Percentiles rank a stretch among this genome's conserved stretches.
phyloP scores from a whole-genome alignment of 2,888 invertebrate genomes.

The Chymomyza procnemis region DNA sequence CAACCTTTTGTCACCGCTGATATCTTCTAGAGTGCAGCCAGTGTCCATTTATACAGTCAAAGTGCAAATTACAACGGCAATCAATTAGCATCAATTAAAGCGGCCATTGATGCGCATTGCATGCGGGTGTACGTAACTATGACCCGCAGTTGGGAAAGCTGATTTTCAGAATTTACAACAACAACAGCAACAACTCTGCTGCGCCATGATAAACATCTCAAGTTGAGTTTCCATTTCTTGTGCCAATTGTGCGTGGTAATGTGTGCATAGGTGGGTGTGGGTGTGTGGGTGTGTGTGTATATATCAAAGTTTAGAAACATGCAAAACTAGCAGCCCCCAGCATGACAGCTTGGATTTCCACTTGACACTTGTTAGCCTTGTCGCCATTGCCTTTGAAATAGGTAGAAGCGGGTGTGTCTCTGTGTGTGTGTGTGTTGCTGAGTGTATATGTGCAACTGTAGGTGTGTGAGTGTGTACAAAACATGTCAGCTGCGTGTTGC shows the following conservation, averaged over 20 bases:
- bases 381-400: background rate
- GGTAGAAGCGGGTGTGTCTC: background rate
- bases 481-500: background rate
- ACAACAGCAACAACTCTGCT: too few species aligned
- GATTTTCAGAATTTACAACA: background rate
- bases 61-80: constrained; percentile 23
- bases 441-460: too few species aligned
- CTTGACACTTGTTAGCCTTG: background rate
- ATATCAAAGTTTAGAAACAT: background rate
- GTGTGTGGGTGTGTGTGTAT: background rate
- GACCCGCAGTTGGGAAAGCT: background rate
- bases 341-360: background rate
- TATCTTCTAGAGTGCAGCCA: background rate
- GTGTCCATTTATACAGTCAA: background rate
- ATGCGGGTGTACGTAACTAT: constrained; percentile 27
- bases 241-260: background rate
- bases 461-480: background rate
- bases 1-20: background rate
- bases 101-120: constrained; percentile 36
- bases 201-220: background rate
- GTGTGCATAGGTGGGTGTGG: constrained; percentile 17
- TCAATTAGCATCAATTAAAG: constrained; percentile 62
- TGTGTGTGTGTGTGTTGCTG: background rate
- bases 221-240: background rate
- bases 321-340: background rate